A percentile compares a stretch with the other conserved stretches of the same genome.
phyloP scores from a whole-genome alignment of 2,797 vertebrate genomes.

The Lithobates sylvaticus region DNA sequence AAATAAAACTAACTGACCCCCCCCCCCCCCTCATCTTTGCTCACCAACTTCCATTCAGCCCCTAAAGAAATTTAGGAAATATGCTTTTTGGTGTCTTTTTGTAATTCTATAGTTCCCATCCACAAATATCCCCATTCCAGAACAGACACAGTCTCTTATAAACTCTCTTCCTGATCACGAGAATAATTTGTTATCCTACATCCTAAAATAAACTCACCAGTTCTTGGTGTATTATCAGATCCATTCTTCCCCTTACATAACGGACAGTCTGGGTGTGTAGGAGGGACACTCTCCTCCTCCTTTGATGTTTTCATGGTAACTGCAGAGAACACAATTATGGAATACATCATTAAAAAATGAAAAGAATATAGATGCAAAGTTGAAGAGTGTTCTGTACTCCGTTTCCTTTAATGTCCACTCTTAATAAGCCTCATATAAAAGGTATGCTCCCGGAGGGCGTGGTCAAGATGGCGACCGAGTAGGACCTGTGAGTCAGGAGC shows the following conservation, averaged over 20 bases:
- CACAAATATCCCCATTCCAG: neutral
- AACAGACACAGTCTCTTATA: neutral
- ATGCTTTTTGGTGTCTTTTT: too few relatives aligned
- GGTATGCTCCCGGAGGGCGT: neutral
- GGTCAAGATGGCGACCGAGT: too few relatives aligned
- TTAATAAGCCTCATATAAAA: neutral
- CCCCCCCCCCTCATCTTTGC: too few relatives aligned
- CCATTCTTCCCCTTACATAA: conserved; percentile 15
- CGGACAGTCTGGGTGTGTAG: neutral
- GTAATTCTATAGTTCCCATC: too few relatives aligned
- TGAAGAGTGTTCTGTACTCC: neutral
- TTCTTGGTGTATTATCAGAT: conserved; percentile 9
- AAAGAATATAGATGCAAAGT: neutral
- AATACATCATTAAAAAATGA: neutral
- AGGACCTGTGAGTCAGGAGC: too few relatives aligned
- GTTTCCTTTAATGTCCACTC: neutral
- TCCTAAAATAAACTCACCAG: conserved; percentile 21
- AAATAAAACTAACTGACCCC: too few relatives aligned
- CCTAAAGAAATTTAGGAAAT: too few relatives aligned
- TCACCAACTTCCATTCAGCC: too few relatives aligned
- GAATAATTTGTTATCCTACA: too few relatives aligned
- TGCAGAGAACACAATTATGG: conserved; percentile 2
- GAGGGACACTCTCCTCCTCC: neutral
- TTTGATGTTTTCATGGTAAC: conserved; percentile 8
- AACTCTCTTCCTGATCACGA: neutral